Evolutionary conservation across 2,113 vertebrate genomes (phyloP).

Genomic region (Oreochromis aureus): DNA sequence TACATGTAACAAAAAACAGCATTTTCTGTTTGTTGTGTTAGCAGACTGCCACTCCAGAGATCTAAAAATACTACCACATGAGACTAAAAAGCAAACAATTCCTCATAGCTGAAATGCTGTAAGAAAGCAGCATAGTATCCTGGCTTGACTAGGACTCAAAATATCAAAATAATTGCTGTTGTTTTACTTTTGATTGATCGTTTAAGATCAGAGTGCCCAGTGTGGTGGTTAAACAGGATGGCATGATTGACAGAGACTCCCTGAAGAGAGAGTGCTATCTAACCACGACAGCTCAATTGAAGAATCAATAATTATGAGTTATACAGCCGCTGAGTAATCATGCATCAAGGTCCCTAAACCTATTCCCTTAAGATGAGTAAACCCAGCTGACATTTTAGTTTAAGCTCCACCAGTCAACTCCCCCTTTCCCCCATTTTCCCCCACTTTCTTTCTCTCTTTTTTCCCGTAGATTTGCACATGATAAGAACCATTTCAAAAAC

Average conservation of each 20-base stretch:
- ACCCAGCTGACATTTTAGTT: constrained; percentile 1
- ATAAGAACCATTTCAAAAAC: constrained; percentile 20
- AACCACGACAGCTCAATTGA: constrained; percentile 37
- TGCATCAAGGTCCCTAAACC: constrained; percentile 29
- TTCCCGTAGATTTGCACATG: constrained; percentile 18
- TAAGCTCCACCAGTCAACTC: not conserved
- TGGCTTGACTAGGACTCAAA: not conserved
- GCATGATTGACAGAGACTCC: constrained; percentile 20
- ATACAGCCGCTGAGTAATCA: constrained; percentile 56
- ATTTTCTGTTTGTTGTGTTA: not conserved
- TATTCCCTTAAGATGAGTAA: constrained; percentile 20
- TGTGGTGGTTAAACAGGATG: constrained; percentile 47
- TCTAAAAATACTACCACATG: not conserved
- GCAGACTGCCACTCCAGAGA: not conserved
- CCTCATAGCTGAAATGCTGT: not conserved
- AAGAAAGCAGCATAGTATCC: not conserved
- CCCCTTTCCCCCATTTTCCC: rapidly evolving
- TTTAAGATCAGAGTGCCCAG: not conserved
- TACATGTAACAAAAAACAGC: not conserved
- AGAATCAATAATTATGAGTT: constrained; percentile 60
- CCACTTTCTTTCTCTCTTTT: not conserved
- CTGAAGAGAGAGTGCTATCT: constrained; percentile 28
- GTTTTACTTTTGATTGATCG: not conserved
- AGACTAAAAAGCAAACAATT: not conserved
- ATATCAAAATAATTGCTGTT: not conserved